These are phyloP conservation scores for Endomychus coccineus DNA, from an alignment of 2,888 invertebrate species.

Conservation along the genomic window DNA sequence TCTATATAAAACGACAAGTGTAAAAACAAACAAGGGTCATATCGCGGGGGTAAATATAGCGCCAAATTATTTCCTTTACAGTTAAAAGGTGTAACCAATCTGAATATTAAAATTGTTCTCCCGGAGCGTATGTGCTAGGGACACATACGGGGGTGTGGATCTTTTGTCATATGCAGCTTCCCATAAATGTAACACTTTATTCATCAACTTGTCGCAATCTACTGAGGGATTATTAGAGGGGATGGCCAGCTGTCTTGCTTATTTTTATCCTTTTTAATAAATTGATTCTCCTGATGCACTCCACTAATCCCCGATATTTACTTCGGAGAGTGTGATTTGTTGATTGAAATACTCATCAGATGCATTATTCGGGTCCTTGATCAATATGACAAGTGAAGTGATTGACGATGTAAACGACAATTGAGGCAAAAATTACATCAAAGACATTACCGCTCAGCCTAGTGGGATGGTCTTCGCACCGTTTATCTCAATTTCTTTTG, in stretches of 20 bases:
- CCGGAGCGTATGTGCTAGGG: slow-evolving; percentile 8
- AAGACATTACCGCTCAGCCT: no score
- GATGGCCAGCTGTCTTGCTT: slow-evolving; percentile 41
- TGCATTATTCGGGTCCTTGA: no score
- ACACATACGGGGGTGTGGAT: slow-evolving; percentile 23
- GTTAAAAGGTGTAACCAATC: slow-evolving; percentile 47
- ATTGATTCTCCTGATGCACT: slow-evolving; percentile 20
- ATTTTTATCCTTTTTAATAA: slow-evolving; percentile 39
- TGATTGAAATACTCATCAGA: no score
- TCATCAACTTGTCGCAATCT: slow-evolving; percentile 37
- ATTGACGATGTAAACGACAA: no score
- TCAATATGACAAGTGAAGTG: no score
- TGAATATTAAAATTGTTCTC: slow-evolving; percentile 40
- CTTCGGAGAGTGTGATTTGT: no score
- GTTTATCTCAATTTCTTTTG: no score
- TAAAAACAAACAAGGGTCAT: slow-evolving; percentile 44
- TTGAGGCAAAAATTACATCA: no score
- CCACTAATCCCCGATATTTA: no score
- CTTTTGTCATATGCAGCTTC: slow-evolving; percentile 43
- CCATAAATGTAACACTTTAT: slow-evolving; percentile 43
- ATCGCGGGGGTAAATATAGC: slow-evolving; percentile 40
- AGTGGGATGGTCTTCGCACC: no score
- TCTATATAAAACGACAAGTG: slow-evolving; percentile 43
- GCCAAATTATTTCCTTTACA: slow-evolving; percentile 45
- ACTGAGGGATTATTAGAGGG: slow-evolving; percentile 38